Base-by-base conservation (phyloP, 2,888 invertebrate genomes). In the Drosophila cognata region DNA sequence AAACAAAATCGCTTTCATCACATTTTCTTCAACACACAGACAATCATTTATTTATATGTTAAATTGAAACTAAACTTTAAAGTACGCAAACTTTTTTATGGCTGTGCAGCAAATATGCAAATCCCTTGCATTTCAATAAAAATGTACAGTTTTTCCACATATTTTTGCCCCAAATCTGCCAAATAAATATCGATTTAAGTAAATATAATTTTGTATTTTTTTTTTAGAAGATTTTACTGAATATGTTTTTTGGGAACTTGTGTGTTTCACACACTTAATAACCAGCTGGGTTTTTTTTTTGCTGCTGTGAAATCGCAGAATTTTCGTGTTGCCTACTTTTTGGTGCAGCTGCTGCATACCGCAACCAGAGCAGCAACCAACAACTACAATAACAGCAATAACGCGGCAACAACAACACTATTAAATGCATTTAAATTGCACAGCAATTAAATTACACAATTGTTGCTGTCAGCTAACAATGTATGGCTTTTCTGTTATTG, bases 371-470 rank as follows among this genome's bases (percentile, higher is more conserved):
- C 56, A 67, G 21, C 56, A 67, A 36, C 13, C 25, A 21, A 28
- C 55, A 55, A 41, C 71, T 33, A 50, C 61, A 71, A 36, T 2
- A 33, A 33, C n/a, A 33, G 21, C 68, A 62, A 25, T 35, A 69
- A 55, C 52, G 31, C 25, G 50, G 52, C 43, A 50, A 53, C 50
- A 62, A 67, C 38, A 35, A 43, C 60, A 74, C 50, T 16, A 46
- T 8, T 33, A 56, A 57, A 57, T 51, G 60, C 66, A 71, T 68
- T 79, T 85, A 79, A 81, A 85, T 85, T 81, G 62, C 59, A 74
- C 64, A 73, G 79, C 72, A 81, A 83, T 85, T 85, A 81, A 88
- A 78, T 76, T 72, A n/a, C 68, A 66, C 52, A 73, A 55, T 67
- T 73, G 74, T 60, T 58, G 65, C 64, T 52, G 75, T 66, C 75